phyloP scores from a whole-genome alignment of 2,797 vertebrate genomes.

The Amblyraja radiata region DNA sequence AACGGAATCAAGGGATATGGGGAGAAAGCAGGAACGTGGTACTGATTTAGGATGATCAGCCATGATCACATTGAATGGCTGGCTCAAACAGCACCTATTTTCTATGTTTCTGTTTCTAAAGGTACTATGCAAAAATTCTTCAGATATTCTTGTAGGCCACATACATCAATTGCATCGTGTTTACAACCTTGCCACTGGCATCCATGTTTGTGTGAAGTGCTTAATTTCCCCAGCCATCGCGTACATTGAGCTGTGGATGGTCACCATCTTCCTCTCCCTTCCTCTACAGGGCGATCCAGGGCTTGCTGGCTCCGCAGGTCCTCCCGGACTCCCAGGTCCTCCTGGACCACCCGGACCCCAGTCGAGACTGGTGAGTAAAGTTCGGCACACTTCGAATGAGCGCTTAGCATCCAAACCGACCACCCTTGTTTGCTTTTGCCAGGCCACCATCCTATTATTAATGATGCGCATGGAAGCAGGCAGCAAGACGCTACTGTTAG shows the following conservation, averaged over 20 bases:
- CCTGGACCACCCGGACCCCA: slow-evolving; percentile 50
- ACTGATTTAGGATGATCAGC: too few species aligned
- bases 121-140: too few species aligned
- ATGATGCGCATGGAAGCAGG: background rate
- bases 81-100: too few species aligned
- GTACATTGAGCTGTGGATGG: background rate
- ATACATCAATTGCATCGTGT: too few species aligned
- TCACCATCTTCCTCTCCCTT: slow-evolving; percentile 37
- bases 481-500: too few species aligned
- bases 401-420: background rate
- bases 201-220: background rate
- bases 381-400: background rate
- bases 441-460: background rate
- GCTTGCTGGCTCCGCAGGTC: slow-evolving; percentile 59
- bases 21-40: too few species aligned
- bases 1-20: too few species aligned
- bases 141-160: too few species aligned
- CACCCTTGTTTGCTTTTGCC: background rate
- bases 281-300: slow-evolving; percentile 63
- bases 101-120: too few species aligned
- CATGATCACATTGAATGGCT: too few species aligned
- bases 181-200: too few species aligned
- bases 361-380: slow-evolving; percentile 48
- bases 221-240: background rate
- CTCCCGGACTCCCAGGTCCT: slow-evolving; percentile 63